Evolutionary conservation across 1,140 invertebrate genomes (phyloP).

Genomic region (Proales similis): DNA sequence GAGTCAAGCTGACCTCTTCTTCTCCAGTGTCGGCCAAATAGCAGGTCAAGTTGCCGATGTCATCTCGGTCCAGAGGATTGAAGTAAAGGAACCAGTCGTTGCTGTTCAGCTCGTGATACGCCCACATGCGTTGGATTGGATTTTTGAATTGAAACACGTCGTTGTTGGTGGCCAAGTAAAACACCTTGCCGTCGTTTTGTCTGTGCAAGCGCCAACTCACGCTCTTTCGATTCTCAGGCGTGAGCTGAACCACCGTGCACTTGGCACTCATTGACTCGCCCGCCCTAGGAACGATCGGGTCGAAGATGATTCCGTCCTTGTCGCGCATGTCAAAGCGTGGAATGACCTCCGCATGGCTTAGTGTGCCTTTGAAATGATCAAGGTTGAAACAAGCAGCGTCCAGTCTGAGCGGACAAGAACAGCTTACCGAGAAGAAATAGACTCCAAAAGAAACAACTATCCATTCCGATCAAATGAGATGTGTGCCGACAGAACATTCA

Average conservation of each 20-base stretch:
- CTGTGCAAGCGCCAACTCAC: conserved; percentile 28
- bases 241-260: conserved; percentile 32
- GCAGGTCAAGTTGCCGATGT: conserved; percentile 35
- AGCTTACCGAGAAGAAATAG: no score
- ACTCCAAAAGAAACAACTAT: no score
- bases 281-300: conserved; percentile 33
- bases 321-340: conserved; percentile 35
- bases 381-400: no score
- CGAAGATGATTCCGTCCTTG: conserved; percentile 37
- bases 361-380: no score
- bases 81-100: conserved; percentile 31
- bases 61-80: conserved; percentile 35
- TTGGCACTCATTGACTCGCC: conserved; percentile 28
- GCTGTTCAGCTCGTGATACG: conserved; percentile 15
- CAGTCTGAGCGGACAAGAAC: no score
- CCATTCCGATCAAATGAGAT: no score
- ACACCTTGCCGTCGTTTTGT: conserved; percentile 34
- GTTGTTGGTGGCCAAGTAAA: conserved; percentile 19
- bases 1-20: conserved; percentile 33
- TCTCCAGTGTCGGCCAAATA: conserved; percentile 19
- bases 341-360: no score
- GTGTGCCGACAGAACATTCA: no score
- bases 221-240: conserved; percentile 24
- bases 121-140: conserved; percentile 32
- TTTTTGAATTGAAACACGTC: conserved; percentile 37